Percentiles rank a stretch among this genome's conserved stretches.
These are phyloP conservation scores for Lamellibrachia luymesi DNA, from an alignment of 1,140 invertebrate genomes.

Conservation along the genomic window DNA sequence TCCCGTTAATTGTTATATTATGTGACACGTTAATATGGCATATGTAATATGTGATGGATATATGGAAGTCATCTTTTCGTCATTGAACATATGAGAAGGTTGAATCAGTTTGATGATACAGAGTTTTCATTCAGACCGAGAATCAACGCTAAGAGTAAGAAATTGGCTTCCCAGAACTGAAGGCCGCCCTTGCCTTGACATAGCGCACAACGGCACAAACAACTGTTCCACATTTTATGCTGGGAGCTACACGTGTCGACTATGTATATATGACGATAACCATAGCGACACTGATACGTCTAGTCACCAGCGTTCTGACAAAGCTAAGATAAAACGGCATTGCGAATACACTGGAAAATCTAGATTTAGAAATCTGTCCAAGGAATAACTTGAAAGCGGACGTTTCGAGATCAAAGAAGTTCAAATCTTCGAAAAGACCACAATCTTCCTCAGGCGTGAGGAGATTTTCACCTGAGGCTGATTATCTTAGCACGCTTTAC, in stretches of 20 bases:
- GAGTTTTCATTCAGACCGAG: constrained; percentile 39
- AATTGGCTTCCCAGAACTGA: constrained; percentile 29
- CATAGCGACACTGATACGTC: background rate
- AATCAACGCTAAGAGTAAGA: constrained; percentile 44
- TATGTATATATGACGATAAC: constrained; percentile 25
- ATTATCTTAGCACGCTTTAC: constrained; percentile 27
- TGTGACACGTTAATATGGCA: constrained; percentile 23
- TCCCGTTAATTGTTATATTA: constrained; percentile 22
- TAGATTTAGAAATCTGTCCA: background rate
- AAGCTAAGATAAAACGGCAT: background rate
- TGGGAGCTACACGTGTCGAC: constrained; percentile 31
- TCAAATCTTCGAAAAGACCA: constrained; percentile 13
- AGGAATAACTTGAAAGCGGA: constrained; percentile 12
- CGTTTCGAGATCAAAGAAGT: constrained; percentile 41
- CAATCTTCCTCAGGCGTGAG: background rate
- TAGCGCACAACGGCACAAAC: background rate
- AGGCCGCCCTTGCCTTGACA: background rate
- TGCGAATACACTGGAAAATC: background rate
- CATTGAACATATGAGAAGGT: constrained; percentile 40
- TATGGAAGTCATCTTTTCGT: constrained; percentile 22
- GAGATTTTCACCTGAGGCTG: constrained; percentile 22
- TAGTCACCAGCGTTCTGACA: background rate
- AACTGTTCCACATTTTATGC: constrained; percentile 23
- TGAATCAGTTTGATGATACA: constrained; percentile 34
- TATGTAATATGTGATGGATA: constrained; percentile 26